Conservation (phyloP, 2,888 invertebrate species). For the Arrhopalites spinosus region DNA sequence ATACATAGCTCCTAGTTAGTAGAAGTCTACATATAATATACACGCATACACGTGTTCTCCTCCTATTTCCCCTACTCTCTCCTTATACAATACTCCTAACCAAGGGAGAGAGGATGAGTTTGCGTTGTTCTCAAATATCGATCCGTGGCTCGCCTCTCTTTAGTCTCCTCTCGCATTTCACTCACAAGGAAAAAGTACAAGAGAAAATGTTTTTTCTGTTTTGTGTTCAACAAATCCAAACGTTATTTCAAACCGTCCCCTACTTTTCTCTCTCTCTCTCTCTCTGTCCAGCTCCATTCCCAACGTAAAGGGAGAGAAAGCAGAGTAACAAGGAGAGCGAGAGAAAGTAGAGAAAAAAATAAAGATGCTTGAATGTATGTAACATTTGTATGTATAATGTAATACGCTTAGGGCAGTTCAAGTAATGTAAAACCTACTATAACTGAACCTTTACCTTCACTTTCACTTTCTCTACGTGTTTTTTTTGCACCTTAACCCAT, state of each 20-base stretch:
- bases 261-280: not conserved
- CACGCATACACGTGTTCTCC: too few relatives aligned
- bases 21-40: not conserved
- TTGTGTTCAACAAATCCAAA: conserved; percentile 38
- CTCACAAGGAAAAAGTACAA: conserved; percentile 35
- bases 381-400: too few relatives aligned
- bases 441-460: too few relatives aligned
- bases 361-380: too few relatives aligned
- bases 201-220: conserved; percentile 37
- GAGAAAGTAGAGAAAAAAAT: not conserved
- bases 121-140: conserved; percentile 51
- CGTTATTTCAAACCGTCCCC: conserved; percentile 22
- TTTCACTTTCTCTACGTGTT: too few relatives aligned
- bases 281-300: not conserved
- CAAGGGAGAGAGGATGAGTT: conserved; percentile 45
- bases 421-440: too few relatives aligned
- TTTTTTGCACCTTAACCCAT: too few relatives aligned
- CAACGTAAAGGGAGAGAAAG: too few relatives aligned
- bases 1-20: not conserved
- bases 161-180: conserved; percentile 36
- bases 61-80: not conserved
- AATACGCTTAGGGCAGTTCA: too few relatives aligned
- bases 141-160: conserved; percentile 41
- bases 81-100: conserved; percentile 18
- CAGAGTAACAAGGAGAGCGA: not conserved